Conservation (phyloP, 2,888 invertebrate genomes). For the Priapulus caudatus region DNA sequence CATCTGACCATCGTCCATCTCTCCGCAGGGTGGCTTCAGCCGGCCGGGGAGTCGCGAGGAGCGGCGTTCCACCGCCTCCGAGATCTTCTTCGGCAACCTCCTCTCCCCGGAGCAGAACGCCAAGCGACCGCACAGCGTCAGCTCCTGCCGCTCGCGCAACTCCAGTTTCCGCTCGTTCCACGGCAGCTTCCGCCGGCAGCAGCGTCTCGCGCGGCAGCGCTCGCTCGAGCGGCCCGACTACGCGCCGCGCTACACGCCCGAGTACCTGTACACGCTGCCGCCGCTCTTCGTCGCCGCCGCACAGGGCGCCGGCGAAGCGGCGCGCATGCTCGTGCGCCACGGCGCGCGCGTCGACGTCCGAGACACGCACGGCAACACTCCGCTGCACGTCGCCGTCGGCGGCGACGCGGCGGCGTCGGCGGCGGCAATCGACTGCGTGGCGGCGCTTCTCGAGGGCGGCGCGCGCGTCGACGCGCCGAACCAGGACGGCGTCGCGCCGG, state of each 20-base stretch:
- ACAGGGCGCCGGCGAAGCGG: background rate
- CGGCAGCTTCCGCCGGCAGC: background rate
- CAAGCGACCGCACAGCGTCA: background rate
- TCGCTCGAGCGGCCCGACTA: background rate
- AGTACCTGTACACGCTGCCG: constrained; percentile 1
- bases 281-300: background rate
- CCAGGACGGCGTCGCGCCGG: background rate
- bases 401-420: background rate
- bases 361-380: background rate
- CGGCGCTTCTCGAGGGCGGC: background rate
- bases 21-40: too few species aligned
- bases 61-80: background rate
- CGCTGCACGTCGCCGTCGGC: background rate
- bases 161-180: background rate
- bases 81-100: background rate
- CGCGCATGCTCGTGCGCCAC: background rate
- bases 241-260: background rate
- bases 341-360: background rate
- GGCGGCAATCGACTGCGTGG: background rate
- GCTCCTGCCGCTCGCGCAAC: constrained; percentile 1
- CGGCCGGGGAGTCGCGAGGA: background rate
- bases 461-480: background rate
- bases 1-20: too few species aligned
- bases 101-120: background rate
- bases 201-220: background rate